phyloP scores from a whole-genome alignment of 1,140 invertebrate species.

The Chrysoperla carnea region DNA sequence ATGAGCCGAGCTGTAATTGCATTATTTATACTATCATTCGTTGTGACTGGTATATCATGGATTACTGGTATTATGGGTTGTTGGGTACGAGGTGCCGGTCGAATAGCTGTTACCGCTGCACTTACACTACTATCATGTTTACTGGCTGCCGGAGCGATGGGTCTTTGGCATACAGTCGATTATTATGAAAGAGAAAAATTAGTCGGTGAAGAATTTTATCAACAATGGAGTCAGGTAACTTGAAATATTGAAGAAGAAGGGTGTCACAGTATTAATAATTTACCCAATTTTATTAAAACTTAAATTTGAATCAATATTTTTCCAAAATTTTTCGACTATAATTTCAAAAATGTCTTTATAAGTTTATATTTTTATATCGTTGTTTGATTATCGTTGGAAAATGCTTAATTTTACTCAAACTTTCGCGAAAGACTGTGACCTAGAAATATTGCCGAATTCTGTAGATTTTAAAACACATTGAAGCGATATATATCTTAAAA shows the following conservation, averaged over 20 bases:
- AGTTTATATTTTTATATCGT: no score
- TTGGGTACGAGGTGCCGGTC: slow-evolving; percentile 80
- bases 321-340: background rate
- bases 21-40: slow-evolving; percentile 76
- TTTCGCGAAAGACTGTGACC: no score
- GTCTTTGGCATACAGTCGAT: slow-evolving; percentile 86
- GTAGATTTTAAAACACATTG: no score
- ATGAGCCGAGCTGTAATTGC: slow-evolving; percentile 85
- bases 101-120: slow-evolving; percentile 84
- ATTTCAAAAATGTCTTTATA: no score
- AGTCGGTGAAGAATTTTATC: slow-evolving; percentile 75
- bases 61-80: slow-evolving; percentile 82
- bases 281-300: background rate
- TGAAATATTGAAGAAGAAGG: background rate
- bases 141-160: slow-evolving; percentile 79
- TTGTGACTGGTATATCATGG: slow-evolving; percentile 79
- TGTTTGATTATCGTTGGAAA: no score
- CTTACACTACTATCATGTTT: slow-evolving; percentile 76
- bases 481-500: no score
- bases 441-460: no score
- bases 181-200: slow-evolving; percentile 90
- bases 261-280: no score
- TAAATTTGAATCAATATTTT: background rate
- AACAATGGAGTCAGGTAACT: slow-evolving; percentile 82
- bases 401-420: no score